Evolutionary conservation across 92 coral and sea anemone species (phyloP).

Genomic region (Umimayanthus chanpuru): DNA sequence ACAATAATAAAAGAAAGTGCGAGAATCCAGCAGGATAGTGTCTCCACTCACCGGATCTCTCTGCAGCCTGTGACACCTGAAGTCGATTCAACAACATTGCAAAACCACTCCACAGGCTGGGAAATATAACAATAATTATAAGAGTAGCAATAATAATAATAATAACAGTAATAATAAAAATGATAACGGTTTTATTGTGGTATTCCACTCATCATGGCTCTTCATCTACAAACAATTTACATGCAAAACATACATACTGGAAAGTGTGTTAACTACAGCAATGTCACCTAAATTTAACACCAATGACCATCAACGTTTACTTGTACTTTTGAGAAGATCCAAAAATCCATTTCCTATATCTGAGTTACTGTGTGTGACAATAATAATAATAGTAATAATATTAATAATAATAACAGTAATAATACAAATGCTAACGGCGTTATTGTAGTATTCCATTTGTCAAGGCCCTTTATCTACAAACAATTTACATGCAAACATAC

Average conservation of each 20-base stretch:
- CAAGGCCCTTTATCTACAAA: background rate
- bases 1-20: background rate
- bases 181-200: too few species aligned
- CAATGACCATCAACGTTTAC: background rate
- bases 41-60: conserved; percentile 26
- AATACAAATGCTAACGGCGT: too few species aligned
- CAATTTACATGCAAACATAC: background rate
- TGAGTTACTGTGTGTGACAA: too few species aligned
- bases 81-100: conserved; percentile 76
- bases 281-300: background rate
- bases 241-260: background rate
- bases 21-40: background rate
- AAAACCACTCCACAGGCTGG: conserved; percentile 89
- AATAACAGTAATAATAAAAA: too few species aligned
- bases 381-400: too few species aligned
- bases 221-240: background rate
- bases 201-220: too few species aligned
- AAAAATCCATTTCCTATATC: too few species aligned
- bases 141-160: too few species aligned
- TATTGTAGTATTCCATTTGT: too few species aligned
- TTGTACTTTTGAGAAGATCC: background rate
- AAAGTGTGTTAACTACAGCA: background rate
- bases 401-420: too few species aligned
- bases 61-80: conserved; percentile 36
- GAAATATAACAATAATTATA: background rate